Conservation (phyloP, 37 sponge, comb jelly and placozoan genomes). For the Lycopodina hypogea region DNA sequence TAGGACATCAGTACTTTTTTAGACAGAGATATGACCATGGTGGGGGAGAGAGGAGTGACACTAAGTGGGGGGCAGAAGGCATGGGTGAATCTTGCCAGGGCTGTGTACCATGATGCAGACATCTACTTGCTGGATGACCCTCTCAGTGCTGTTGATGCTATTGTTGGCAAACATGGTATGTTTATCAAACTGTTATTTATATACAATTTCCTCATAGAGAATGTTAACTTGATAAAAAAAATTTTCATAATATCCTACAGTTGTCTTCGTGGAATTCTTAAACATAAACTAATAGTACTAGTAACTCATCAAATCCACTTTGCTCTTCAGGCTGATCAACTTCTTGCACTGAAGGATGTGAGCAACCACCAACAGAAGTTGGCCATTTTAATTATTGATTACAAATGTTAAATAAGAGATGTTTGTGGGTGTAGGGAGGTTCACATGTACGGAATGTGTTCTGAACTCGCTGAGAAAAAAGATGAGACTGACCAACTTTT, state of each 20-base stretch:
- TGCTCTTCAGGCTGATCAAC: slow-evolving; percentile 61
- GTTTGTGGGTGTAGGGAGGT: slow-evolving; percentile 11
- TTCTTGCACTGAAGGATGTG: slow-evolving; percentile 78
- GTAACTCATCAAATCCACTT: slow-evolving; percentile 89
- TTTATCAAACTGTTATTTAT: not conserved
- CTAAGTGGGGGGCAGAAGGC: slow-evolving; percentile 97
- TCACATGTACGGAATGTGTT: slow-evolving; percentile 17
- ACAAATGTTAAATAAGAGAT: not conserved
- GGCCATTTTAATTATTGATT: too few relatives aligned
- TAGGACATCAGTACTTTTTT: slow-evolving; percentile 71
- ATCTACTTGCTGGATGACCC: slow-evolving; percentile 85
- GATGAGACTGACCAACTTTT: slow-evolving; percentile 18
- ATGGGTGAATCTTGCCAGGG: slow-evolving; percentile 86
- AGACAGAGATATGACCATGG: slow-evolving; percentile 77
- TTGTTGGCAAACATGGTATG: slow-evolving; percentile 62
- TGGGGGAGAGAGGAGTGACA: slow-evolving; percentile 90
- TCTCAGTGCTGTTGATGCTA: slow-evolving; percentile 84
- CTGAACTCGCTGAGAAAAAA: slow-evolving; percentile 14
- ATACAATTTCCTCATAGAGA: not conserved
- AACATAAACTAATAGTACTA: slow-evolving; percentile 43
- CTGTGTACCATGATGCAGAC: slow-evolving; percentile 72
- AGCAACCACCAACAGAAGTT: not conserved
- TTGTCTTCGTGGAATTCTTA: slow-evolving; percentile 57
- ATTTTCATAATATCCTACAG: not conserved
- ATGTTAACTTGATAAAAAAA: not conserved